These are phyloP conservation scores for Hestina assimilis DNA, from an alignment of 1,140 invertebrate genomes.

Conservation along the genomic window DNA sequence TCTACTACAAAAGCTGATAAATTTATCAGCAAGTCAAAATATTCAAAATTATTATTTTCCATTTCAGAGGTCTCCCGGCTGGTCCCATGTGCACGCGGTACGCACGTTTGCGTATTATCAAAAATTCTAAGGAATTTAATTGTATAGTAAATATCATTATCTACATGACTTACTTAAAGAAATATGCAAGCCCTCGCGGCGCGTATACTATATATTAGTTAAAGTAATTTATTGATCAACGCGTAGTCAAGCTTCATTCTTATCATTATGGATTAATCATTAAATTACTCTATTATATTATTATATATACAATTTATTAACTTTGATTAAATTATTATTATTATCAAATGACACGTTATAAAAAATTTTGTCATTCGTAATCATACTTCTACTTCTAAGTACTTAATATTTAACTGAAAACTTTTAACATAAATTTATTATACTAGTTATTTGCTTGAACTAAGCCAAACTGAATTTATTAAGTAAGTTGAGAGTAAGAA, in stretches of 20 bases:
- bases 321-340: slow-evolving; percentile 79
- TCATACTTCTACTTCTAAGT: slow-evolving; percentile 77
- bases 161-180: slow-evolving; percentile 70
- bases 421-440: slow-evolving; percentile 78
- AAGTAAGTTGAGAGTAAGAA: slow-evolving; percentile 78
- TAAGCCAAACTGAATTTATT: slow-evolving; percentile 79
- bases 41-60: background rate
- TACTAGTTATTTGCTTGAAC: slow-evolving; percentile 77
- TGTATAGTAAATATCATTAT: slow-evolving; percentile 74
- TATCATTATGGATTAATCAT: slow-evolving; percentile 80
- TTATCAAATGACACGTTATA: slow-evolving; percentile 76
- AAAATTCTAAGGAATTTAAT: slow-evolving; percentile 75
- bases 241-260: slow-evolving; percentile 79
- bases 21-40: no score
- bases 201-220: slow-evolving; percentile 79
- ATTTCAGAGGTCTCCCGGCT: slow-evolving; percentile 51
- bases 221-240: slow-evolving; percentile 78
- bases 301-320: slow-evolving; percentile 79
- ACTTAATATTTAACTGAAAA: slow-evolving; percentile 75
- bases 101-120: slow-evolving; percentile 67
- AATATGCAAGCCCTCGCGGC: slow-evolving; percentile 72
- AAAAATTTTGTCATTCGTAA: slow-evolving; percentile 78
- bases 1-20: no score
- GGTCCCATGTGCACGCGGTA: slow-evolving; percentile 43
- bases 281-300: slow-evolving; percentile 80